Conservation (phyloP, 2,113 vertebrate species). For the Leptobrachium ailaonicum region DNA sequence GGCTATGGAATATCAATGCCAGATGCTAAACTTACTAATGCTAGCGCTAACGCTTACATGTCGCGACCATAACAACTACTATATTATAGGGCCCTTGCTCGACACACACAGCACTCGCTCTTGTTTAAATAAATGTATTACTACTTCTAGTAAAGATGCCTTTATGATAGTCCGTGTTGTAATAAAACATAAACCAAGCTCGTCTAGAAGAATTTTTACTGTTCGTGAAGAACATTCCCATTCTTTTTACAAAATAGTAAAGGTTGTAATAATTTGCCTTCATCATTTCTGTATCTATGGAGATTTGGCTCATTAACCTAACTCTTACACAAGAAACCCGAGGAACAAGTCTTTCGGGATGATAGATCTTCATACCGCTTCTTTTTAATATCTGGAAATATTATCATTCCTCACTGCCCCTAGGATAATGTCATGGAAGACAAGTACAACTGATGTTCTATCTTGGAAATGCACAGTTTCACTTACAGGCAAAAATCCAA, state of each 20-base stretch:
- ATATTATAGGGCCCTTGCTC: neutral
- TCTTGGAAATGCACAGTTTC: neutral
- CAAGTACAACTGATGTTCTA: neutral
- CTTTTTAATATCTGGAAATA: neutral
- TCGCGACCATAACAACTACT: no score
- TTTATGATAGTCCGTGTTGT: neutral
- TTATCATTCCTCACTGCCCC: neutral
- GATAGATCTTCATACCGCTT: neutral
- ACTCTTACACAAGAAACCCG: neutral
- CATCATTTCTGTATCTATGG: neutral
- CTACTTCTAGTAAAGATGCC: no score
- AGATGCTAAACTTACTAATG: no score
- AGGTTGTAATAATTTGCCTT: neutral
- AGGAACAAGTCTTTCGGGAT: neutral
- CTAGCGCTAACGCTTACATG: no score
- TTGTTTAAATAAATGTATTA: neutral
- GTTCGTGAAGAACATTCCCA: neutral
- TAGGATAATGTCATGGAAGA: neutral
- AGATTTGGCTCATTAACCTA: slow-evolving; percentile 11
- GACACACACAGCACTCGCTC: neutral
- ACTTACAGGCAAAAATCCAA: neutral
- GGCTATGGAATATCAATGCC: no score
- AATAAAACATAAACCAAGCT: neutral
- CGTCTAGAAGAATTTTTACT: neutral
- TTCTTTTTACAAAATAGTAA: neutral